Base-by-base conservation (phyloP, 2,113 vertebrate genomes). In the Vidua chalybeata region DNA sequence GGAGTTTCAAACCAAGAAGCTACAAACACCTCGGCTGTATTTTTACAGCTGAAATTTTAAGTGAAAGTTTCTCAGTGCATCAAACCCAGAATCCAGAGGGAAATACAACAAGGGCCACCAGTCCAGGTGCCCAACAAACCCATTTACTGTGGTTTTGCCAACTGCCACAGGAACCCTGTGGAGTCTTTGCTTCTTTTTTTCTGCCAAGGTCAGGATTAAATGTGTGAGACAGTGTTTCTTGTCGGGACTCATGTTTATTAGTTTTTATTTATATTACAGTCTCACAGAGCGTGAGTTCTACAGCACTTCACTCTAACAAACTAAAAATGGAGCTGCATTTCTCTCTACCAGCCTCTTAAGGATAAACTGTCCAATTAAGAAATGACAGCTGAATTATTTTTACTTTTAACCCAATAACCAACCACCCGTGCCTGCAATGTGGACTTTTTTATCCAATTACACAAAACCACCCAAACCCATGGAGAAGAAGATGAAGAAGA, bases 91-190 rank as follows among this genome's bases (percentile, higher is more conserved):
- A 55, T 13, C 45, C 51, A 48, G 74, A 37, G 1, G 1, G 58
- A 83, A 80, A 24, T 0, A 13, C 31, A 72, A 8, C 17, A 15
- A 26, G 15, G 6, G 20, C 61, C 17, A 17, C 0, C 2, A 37
- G 33, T 10, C 43, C 61, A 77, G 21, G 30, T 11, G 7, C 13
- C 59, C 27, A 41, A 13, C 18, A n/a, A 76, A 66, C 2, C 8
- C 30, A 10, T 30, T 48, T 26, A 2, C 18, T 3, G 4, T 10
- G 0, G 13, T 14, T 84, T 20, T 73, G 10, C 46, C 3, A 22
- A 4, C 12, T 45, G 39, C 6, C 61, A 5, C 73, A 6, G 30
- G 33, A 76, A 18, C 27, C 21, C 10, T 35, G n/a, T 7, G 22
- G 14, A 35, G 0, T 16, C 56, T 59, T 59, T 26, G 58, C n/a